These are phyloP conservation scores for Ophion costatus DNA, from an alignment of 2,888 invertebrate genomes.

Conservation along the genomic window DNA sequence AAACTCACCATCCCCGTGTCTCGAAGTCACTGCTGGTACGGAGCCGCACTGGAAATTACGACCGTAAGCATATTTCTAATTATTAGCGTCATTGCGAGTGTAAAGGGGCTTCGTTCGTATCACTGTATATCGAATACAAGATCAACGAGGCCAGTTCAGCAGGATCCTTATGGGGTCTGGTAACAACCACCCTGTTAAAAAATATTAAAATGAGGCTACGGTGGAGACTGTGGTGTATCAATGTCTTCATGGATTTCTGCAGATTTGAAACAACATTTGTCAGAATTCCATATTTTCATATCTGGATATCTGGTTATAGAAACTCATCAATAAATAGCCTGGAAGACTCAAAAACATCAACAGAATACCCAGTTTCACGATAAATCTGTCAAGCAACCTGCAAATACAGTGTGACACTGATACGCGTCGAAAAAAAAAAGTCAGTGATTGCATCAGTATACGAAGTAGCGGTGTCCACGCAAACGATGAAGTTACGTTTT, in stretches of 20 bases:
- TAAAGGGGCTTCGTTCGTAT: slow-evolving; percentile 32
- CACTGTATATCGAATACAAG: slow-evolving; percentile 30
- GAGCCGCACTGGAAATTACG: slow-evolving; percentile 73
- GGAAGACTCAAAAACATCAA: neutral
- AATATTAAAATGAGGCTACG: slow-evolving; percentile 25
- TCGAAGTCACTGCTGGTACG: slow-evolving; percentile 57
- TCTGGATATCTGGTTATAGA: too few relatives aligned
- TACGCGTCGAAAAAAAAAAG: slow-evolving; percentile 16
- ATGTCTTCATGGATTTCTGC: neutral
- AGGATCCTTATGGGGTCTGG: slow-evolving; percentile 75
- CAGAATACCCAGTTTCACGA: too few relatives aligned
- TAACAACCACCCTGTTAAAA: slow-evolving; percentile 71
- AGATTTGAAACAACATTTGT: too few relatives aligned
- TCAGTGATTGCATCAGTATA: slow-evolving; percentile 42
- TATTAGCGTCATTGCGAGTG: slow-evolving; percentile 67
- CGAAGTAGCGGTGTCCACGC: slow-evolving; percentile 8
- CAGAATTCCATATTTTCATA: too few relatives aligned
- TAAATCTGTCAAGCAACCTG: neutral
- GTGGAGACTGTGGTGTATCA: slow-evolving; percentile 7
- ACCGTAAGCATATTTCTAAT: slow-evolving; percentile 80
- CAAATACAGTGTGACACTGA: slow-evolving; percentile 22
- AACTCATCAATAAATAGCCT: neutral
- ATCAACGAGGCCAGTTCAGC: slow-evolving; percentile 28
- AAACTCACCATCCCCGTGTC: slow-evolving; percentile 56
- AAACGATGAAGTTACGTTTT: slow-evolving; percentile 47